Conservation (phyloP, 2,113 vertebrate genomes). For the Acrocephalus arundinaceus region DNA sequence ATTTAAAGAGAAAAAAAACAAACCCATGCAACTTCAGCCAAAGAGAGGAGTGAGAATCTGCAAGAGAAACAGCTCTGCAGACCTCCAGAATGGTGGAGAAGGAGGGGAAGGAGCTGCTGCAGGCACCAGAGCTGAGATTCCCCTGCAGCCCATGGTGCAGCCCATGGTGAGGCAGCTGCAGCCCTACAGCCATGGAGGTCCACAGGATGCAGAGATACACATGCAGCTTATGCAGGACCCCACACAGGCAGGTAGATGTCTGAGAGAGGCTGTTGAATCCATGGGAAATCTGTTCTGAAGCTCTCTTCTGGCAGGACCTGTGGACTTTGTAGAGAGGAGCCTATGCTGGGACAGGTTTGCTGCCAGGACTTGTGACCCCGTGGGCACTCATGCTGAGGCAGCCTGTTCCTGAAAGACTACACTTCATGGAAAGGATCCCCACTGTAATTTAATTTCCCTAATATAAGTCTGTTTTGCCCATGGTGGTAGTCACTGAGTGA, state of each 20-base stretch:
- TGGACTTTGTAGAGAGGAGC: background rate
- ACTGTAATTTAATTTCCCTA: background rate
- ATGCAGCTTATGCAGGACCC: background rate
- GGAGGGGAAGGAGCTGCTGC: background rate
- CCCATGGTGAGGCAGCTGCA: background rate
- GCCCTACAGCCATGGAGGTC: background rate
- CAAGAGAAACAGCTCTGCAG: background rate
- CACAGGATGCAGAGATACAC: background rate
- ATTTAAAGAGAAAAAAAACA: background rate
- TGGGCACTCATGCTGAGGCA: background rate
- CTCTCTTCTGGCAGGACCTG: background rate
- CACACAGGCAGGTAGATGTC: accelerated
- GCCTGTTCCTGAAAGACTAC: background rate
- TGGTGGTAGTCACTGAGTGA: background rate
- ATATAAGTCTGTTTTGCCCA: background rate
- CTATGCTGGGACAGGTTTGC: background rate
- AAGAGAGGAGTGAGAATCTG: background rate
- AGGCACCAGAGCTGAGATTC: background rate
- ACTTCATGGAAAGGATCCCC: background rate
- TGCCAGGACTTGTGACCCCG: background rate
- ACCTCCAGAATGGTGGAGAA: background rate
- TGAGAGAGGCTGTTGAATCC: background rate
- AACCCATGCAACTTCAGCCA: background rate
- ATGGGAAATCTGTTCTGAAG: background rate
- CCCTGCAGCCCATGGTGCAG: background rate